Base-by-base conservation (phyloP, 2,888 invertebrate species). In the Phaonia tiefii region DNA sequence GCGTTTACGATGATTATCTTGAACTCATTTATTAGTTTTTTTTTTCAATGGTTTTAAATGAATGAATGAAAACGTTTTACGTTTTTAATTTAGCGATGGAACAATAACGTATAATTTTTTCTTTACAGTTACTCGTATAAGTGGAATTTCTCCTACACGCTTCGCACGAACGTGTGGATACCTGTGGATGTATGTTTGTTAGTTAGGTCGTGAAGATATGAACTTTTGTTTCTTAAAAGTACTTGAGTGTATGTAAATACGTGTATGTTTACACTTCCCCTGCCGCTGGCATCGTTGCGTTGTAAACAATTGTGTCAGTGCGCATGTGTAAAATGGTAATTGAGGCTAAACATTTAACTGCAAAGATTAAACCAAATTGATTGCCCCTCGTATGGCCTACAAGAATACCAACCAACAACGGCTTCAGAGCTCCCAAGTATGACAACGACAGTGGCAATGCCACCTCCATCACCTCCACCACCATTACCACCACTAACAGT, bases 331-430 rank as follows among this genome's bases (percentile, higher is more conserved):
- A 63, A 63, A 63, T 63, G 63, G 63, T 66, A 67, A 75, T 25
- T 71, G 66, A 51, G n/a, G 37, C 60, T 58, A 49, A 49, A 67
- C 42, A 13, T 66, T 46, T 54, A 72, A 31, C 69, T 63, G 60
- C 15, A 56, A 56, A 75, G 58, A 58, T 60, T 77, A 42, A 77
- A 71, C 70, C 42, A 37, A 70, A 66, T 74, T 77, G 76, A 77
- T 77, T 74, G 46, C n/a, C 31, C 25, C 49, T 1, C 54, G 22
- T 54, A 54, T 25, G 13, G 13, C 25, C 54, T 25, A 54, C 25
- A 54, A 22, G 13, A 54, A 54, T 25, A 25, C 3, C 13, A 54
- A 44, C 65, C 37, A 15, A n/a, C 44, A 70, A 73, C 71, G 51
- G 7, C 69, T 49, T 26, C 26, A 25, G 63, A 69, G 60, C 51